Evolutionary conservation across 1,140 invertebrate species (phyloP), one percentile per base, ranked within the genome.

Genomic region (Cyclargus thomasi): DNA sequence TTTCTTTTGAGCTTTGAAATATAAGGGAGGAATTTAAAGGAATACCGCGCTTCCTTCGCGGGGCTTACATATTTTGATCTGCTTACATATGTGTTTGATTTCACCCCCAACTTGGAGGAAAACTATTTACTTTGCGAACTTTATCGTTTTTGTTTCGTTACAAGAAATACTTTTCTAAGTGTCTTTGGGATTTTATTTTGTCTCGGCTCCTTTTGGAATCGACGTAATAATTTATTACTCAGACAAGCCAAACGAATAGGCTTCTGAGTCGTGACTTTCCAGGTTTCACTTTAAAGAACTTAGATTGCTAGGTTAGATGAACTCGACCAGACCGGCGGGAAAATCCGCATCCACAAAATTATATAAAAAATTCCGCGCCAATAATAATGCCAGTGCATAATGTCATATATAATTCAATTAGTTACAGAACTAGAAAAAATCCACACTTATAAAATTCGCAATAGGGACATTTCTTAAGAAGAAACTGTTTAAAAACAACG

Each of bases 1-100:
- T 90, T 90, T 90, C 88, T 90, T 89, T 90, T 88, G 85, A 90
- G 86, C 88, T 88, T 88, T 87, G 85, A 88, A 88, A 90, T 90
- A 90, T 90, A 90, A 85, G 85, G 85, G 80, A 86, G 78, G 77
- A 78, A 83, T 86, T 79, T 81, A 78, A 77, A 79, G 81, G 80
- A 81, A 81, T 79, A 75, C 71, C 70, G 71, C 76, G 74, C 81
- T 81, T 78, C 71, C 70, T 81, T 71, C 36, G 36, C 53, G 36
- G 39, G 63, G 66, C 53, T 65, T 59, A 62, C 65, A 70, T 70
- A 70, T 70, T 70, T 72, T 69, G 66, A 66, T 36, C 62, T 47
- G 65, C 14, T 66, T 65, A 72, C 36, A 64, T 57, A 53, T 67
- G 20, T 65, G 62, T 35, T 64, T 65, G 29, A 47, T 47, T 47